Evolutionary conservation across 2,797 vertebrate genomes (phyloP).

Genomic region (Periparus ater): DNA sequence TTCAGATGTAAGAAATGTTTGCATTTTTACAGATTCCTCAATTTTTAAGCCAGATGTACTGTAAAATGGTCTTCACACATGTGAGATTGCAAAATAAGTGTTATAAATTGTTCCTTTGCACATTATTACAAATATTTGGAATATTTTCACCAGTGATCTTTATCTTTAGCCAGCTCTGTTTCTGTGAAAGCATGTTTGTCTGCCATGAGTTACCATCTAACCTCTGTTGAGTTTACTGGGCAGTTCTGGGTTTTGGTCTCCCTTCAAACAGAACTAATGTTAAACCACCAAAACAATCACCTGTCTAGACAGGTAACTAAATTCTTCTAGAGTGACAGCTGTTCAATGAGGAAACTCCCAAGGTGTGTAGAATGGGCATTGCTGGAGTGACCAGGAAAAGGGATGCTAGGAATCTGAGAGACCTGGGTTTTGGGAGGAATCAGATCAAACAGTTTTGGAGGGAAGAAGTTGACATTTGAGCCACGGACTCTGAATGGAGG

Average conservation of each 20-base stretch:
- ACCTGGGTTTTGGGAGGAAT: not conserved
- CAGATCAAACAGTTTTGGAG: not conserved
- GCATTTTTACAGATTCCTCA: not conserved
- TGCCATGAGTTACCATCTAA: not conserved
- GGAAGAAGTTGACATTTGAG: not conserved
- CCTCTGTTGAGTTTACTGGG: not conserved
- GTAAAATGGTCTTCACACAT: not conserved
- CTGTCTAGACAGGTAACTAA: not conserved
- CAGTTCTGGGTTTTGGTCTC: not conserved
- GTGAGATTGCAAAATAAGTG: not conserved
- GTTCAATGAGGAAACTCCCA: not conserved
- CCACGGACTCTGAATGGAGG: fast-evolving
- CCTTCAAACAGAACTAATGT: not conserved
- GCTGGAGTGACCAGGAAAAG: not conserved
- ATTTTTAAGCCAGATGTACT: not conserved
- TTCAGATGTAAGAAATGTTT: not conserved
- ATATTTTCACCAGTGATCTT: not conserved
- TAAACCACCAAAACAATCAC: not conserved
- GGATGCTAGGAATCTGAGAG: not conserved
- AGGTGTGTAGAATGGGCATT: not conserved
- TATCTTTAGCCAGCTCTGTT: not conserved
- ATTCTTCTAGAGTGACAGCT: not conserved
- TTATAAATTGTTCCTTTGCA: not conserved
- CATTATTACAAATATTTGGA: not conserved
- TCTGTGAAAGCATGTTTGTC: not conserved